Percentiles rank a stretch among this genome's conserved stretches.
phyloP scores from a whole-genome alignment of 2,113 vertebrate genomes.

The zebrafish (Danio rerio) region GRCz12tu NC_133192.1:25766001-25766500 shows the following conservation, averaged over 20 bases:
- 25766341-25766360: too few species aligned
- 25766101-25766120: not conserved
- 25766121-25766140: slow-evolving; percentile 7
- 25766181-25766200: not conserved
- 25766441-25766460: not conserved
- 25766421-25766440: not conserved
- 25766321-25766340: not conserved
- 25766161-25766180: slow-evolving; percentile 37
- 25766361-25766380: too few species aligned
- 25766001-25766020: not conserved
- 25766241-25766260: not conserved
- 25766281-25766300: not conserved
- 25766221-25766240: not conserved
- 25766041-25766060: not conserved
- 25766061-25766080: slow-evolving; percentile 60
- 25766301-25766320: not conserved
- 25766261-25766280: not conserved
- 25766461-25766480: not conserved
- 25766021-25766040: not conserved
- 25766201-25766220: not conserved
- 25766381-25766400: not conserved
- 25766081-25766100: slow-evolving; percentile 18
- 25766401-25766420: not conserved
- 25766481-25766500: not conserved
- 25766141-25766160: slow-evolving; percentile 43